Evolutionary conservation across 1,140 invertebrate species (phyloP).

Genomic region (Drosophila pallidifrons): DNA sequence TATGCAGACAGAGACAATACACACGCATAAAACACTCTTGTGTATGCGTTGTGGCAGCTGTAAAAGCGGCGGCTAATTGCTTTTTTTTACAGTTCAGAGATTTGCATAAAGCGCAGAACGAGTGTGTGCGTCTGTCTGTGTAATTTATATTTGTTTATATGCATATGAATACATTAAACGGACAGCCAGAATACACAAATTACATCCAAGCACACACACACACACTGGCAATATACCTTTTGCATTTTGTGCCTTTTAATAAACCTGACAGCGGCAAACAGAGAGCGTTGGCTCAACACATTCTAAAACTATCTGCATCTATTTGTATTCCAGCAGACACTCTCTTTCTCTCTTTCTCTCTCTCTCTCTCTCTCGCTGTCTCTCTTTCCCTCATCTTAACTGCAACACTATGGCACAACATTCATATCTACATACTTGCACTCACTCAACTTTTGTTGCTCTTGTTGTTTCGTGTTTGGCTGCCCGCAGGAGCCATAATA

Average conservation of each 20-base stretch:
- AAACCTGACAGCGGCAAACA: conserved; percentile 59
- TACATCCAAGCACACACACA: conserved; percentile 38
- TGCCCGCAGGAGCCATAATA: conserved; percentile 43
- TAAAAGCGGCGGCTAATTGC: conserved; percentile 76
- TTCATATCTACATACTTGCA: conserved; percentile 9
- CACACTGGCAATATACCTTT: conserved; percentile 1
- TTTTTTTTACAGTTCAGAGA: conserved; percentile 64
- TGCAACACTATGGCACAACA: not conserved
- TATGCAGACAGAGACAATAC: not conserved
- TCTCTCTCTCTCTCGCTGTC: not conserved
- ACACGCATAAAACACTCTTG: not conserved
- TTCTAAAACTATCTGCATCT: conserved; percentile 23
- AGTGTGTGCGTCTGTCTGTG: conserved; percentile 52
- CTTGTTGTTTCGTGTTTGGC: conserved; percentile 6
- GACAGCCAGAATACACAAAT: conserved; percentile 58
- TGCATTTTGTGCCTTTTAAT: conserved; percentile 55
- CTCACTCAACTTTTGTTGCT: conserved; percentile 31
- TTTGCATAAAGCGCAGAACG: conserved; percentile 67
- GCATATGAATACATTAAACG: conserved; percentile 70
- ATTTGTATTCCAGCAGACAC: not conserved
- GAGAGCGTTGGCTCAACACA: conserved; percentile 51
- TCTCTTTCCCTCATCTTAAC: conserved; percentile 2
- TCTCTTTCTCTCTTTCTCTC: not conserved
- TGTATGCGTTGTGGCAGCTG: conserved; percentile 30
- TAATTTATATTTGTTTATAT: conserved; percentile 81